Evolutionary conservation across 1,140 invertebrate genomes (phyloP), one percentile per base, ranked within the genome.

Genomic region (Tigriopus japonicus): DNA sequence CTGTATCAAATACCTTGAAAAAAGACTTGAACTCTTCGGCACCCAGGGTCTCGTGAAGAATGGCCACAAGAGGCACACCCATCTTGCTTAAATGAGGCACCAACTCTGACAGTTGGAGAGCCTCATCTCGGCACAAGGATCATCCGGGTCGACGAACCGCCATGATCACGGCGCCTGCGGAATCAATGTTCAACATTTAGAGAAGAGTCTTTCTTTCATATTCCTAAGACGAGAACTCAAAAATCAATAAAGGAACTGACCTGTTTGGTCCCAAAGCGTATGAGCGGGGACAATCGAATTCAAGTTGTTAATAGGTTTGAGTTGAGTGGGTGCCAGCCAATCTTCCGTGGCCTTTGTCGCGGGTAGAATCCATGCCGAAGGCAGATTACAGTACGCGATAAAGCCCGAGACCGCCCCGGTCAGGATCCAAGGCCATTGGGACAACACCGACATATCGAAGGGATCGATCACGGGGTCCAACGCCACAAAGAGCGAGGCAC

Each of bases 101-200:
- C 52, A 65, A 56, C 28, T 58, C 62, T 52, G 60, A 60, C 42
- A 65, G 62, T 42, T 63, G 62, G 49, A 59, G 52, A 15, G 64
- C 64, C 60, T 65, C 64, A 61, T 65, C 56, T 21, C 19, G 62
- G 3, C 15, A 49, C 15, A 40, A 59, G 12, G 23, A 13, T 28
- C 35, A 40, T n/a, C 24, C 54, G 40, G 64, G 64, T 35, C 64
- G 41, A 19, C 64, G 60, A 13, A 65, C 63, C 6, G 62, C 64
- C 64, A 65, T 65, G 7, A 65, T 60, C n/a, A 65, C 60, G n/a
- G 64, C 64, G 21, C 64, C 64, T 13, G 40, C 51, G 49, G n/a
- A 62, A 61, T 63, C 23, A 65, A 5, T 64, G 62, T 42, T 41
- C 49, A 12, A 52, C 64, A 15, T 24, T 42, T 52, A n/a, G n/a